These are phyloP conservation scores for Agriopis aurantiaria DNA, from an alignment of 2,888 invertebrate species.

Conservation along the genomic window DNA sequence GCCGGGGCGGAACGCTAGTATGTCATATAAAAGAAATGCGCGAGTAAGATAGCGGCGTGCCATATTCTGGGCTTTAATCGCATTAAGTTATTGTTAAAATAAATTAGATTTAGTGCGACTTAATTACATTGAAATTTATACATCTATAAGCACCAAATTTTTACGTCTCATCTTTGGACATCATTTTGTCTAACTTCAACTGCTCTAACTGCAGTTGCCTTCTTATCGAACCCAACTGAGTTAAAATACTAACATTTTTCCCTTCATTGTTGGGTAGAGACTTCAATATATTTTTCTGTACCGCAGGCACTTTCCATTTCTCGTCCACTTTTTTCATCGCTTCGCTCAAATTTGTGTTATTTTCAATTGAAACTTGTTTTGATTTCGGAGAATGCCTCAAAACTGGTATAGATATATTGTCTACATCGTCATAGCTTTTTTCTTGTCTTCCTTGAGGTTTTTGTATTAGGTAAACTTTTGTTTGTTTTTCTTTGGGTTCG, in stretches of 20 bases:
- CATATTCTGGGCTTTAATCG: too few species aligned
- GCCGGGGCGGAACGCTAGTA: too few species aligned
- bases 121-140: not conserved
- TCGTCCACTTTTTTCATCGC: constrained; percentile 76
- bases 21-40: too few species aligned
- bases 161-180: constrained; percentile 55
- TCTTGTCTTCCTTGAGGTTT: not conserved
- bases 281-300: constrained; percentile 88
- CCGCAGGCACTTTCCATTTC: constrained; percentile 87
- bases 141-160: constrained; percentile 10
- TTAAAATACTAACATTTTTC: constrained; percentile 85
- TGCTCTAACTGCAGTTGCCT: constrained; percentile 89
- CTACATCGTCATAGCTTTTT: constrained; percentile 23
- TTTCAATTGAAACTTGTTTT: constrained; percentile 41
- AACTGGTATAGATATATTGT: constrained; percentile 86
- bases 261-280: constrained; percentile 78
- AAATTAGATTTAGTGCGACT: too few species aligned
- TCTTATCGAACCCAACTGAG: constrained; percentile 89
- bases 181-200: constrained; percentile 84
- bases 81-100: too few species aligned
- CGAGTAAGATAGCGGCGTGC: too few species aligned
- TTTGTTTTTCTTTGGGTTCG: constrained; percentile 38
- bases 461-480: not conserved
- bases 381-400: constrained; percentile 82
- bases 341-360: constrained; percentile 61